phyloP scores from a whole-genome alignment of 2,888 invertebrate species.

The Caenorhabditis sp. region DNA sequence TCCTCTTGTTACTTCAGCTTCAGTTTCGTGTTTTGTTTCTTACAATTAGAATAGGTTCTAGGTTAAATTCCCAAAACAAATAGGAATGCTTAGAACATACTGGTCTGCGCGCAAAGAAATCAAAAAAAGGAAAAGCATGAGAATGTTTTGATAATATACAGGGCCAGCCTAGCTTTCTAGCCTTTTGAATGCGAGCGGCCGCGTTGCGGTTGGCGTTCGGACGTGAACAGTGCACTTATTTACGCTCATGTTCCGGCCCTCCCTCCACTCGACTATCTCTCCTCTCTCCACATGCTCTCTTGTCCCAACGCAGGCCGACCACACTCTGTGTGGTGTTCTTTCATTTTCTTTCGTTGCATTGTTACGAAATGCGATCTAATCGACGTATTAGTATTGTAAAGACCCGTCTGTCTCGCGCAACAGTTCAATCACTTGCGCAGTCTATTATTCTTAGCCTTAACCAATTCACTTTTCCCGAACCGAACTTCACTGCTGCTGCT shows the following conservation, averaged over 20 bases:
- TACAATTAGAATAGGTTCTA: no score
- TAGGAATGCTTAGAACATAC: no score
- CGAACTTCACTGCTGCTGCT: no score
- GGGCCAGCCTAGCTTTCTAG: neutral
- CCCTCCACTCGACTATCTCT: slow-evolving; percentile 18
- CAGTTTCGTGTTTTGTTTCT: no score
- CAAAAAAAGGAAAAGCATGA: slow-evolving; percentile 31
- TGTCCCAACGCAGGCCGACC: slow-evolving; percentile 3
- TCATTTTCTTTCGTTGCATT: slow-evolving; percentile 1
- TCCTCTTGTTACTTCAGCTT: no score
- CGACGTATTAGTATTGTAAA: slow-evolving; percentile 1
- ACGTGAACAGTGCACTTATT: slow-evolving; percentile 46
- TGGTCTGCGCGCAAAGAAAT: slow-evolving; percentile 26
- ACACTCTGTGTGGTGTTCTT: slow-evolving; percentile 14
- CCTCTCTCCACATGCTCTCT: slow-evolving; percentile 13
- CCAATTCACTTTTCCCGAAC: slow-evolving; percentile 5
- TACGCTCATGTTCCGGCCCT: slow-evolving; percentile 25
- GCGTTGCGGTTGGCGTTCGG: slow-evolving; percentile 53
- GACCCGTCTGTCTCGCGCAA: neutral
- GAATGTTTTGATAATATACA: slow-evolving; percentile 37
- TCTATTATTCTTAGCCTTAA: no score
- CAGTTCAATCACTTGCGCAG: slow-evolving; percentile 8
- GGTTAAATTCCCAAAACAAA: no score
- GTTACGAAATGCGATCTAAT: slow-evolving; percentile 47
- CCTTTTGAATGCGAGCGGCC: slow-evolving; percentile 29